Evolutionary conservation across 2,113 vertebrate genomes (phyloP).

Genomic region (Rhinoderma darwinii): DNA sequence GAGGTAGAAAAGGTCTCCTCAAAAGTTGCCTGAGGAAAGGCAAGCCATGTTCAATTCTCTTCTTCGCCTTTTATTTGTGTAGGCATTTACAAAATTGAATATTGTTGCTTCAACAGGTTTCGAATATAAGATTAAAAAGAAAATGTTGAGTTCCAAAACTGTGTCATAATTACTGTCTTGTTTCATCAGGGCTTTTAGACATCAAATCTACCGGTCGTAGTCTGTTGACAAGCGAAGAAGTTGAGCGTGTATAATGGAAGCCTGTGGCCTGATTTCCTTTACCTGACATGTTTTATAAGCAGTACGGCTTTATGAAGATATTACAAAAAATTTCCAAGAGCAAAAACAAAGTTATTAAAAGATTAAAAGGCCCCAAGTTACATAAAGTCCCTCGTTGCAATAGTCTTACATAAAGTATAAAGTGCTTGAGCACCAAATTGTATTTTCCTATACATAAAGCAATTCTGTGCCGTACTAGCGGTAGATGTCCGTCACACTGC

Average conservation of each 20-base stretch:
- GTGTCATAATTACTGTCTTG: slow-evolving; percentile 43
- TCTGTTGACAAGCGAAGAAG: slow-evolving; percentile 25
- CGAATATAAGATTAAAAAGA: slow-evolving; percentile 6
- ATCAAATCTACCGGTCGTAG: slow-evolving; percentile 14
- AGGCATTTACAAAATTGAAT: slow-evolving; percentile 24
- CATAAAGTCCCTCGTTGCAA: neutral
- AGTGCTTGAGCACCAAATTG: neutral
- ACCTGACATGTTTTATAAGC: slow-evolving; percentile 49
- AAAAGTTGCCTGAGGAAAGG: slow-evolving; percentile 27
- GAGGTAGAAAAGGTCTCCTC: slow-evolving; percentile 11
- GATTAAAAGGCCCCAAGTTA: slow-evolving; percentile 1
- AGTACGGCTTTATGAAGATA: slow-evolving; percentile 11
- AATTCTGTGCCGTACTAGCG: neutral
- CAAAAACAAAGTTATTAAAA: slow-evolving; percentile 37
- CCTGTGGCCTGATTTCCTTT: slow-evolving; percentile 17
- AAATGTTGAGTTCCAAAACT: neutral
- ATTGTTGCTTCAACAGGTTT: slow-evolving; percentile 31
- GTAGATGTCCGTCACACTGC: no score
- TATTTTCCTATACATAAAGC: neutral
- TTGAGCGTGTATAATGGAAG: slow-evolving; percentile 32
- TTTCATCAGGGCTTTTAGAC: slow-evolving; percentile 46
- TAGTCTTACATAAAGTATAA: neutral
- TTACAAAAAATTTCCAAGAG: neutral
- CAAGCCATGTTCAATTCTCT: slow-evolving; percentile 8
- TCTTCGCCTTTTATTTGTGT: neutral